phyloP scores from a whole-genome alignment of 2,113 vertebrate species.

The Anoura caudifer region DNA sequence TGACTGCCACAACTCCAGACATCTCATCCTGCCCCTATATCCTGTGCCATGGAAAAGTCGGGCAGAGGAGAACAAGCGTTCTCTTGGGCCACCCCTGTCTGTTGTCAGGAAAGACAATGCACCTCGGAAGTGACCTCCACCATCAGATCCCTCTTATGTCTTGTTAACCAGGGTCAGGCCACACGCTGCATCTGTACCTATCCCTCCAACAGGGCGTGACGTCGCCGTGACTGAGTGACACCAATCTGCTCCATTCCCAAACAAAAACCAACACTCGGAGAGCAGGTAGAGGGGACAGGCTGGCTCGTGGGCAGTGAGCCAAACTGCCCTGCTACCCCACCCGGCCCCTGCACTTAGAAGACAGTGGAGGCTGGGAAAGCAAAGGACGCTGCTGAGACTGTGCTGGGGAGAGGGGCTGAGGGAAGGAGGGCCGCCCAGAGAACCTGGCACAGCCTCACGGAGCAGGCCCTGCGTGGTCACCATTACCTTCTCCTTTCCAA shows the following conservation, averaged over 20 bases:
- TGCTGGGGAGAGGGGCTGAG: not conserved
- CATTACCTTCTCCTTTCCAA: not conserved
- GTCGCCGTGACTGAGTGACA: not conserved
- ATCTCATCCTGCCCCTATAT: not conserved
- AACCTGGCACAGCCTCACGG: not conserved
- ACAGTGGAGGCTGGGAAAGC: not conserved
- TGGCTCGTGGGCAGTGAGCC: no score
- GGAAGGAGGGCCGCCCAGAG: not conserved
- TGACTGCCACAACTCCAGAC: not conserved
- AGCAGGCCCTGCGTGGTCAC: no score
- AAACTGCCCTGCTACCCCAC: not conserved
- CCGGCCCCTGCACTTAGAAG: not conserved
- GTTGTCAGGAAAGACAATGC: not conserved
- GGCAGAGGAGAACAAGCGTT: not conserved
- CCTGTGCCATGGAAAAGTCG: not conserved
- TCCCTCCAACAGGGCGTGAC: no score
- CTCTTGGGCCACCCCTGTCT: not conserved
- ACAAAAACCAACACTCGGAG: not conserved
- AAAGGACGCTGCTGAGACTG: not conserved
- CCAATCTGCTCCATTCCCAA: not conserved
- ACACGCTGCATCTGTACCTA: accelerated
- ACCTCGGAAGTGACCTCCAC: not conserved
- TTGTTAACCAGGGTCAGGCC: not conserved
- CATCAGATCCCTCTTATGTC: not conserved
- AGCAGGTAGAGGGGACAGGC: not conserved